Evolutionary conservation across 2,888 invertebrate species (phyloP).

Genomic region (Drosophila pseudotakahashii): DNA sequence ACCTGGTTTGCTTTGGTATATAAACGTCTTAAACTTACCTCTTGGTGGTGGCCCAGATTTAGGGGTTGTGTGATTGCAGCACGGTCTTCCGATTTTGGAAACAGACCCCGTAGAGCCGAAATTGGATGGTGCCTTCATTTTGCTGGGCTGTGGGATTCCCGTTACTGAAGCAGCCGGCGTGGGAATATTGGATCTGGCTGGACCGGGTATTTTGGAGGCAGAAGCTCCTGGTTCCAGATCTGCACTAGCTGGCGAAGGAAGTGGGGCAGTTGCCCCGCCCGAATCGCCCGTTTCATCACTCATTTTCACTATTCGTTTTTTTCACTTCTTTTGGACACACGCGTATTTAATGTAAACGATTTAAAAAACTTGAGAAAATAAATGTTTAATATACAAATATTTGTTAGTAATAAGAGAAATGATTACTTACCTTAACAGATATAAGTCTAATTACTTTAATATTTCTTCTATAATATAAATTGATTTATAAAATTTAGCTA

Average conservation of each 20-base stretch:
- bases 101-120: conserved; percentile 74
- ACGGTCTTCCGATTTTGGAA: conserved; percentile 82
- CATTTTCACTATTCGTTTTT: conserved; percentile 66
- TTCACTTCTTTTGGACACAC: conserved; percentile 51
- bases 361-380: conserved; percentile 31
- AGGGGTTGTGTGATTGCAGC: conserved; percentile 74
- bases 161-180: conserved; percentile 74
- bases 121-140: conserved; percentile 68
- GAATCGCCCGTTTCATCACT: conserved; percentile 51
- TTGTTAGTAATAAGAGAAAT: conserved; percentile 17
- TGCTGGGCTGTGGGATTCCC: conserved; percentile 69
- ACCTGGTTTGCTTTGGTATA: not conserved
- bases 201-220: conserved; percentile 25
- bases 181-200: conserved; percentile 65
- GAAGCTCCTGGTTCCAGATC: conserved; percentile 8
- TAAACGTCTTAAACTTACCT: conserved; percentile 62
- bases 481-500: conserved; percentile 14
- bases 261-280: conserved; percentile 22
- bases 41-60: conserved; percentile 82
- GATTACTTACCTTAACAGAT: conserved; percentile 56
- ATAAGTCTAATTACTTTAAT: conserved; percentile 1
- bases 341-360: conserved; percentile 53
- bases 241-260: not conserved
- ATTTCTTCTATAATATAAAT: not conserved
- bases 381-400: not conserved